Conservation (phyloP, 2,888 invertebrate species). For the Trissoscelio sp. region DNA sequence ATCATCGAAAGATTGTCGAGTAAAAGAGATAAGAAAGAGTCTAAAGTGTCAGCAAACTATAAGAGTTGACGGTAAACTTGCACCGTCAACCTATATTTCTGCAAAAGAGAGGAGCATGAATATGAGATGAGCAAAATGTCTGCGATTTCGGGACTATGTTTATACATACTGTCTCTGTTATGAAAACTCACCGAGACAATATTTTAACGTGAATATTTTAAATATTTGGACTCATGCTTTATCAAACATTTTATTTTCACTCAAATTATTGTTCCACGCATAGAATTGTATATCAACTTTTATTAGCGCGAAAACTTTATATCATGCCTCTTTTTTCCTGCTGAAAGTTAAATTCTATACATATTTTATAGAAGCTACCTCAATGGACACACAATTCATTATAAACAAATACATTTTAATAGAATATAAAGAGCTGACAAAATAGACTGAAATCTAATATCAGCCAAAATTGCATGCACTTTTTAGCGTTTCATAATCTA, state of each 20-base stretch:
- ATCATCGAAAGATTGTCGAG: not conserved
- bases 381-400: too few species aligned
- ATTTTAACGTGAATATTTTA: not conserved
- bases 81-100: slow-evolving; percentile 1
- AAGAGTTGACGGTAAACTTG: not conserved
- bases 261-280: too few species aligned
- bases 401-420: too few species aligned
- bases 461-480: not conserved
- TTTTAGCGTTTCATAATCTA: not conserved
- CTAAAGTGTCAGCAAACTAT: not conserved
- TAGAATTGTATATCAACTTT: too few species aligned
- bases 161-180: not conserved
- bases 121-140: slow-evolving; percentile 3
- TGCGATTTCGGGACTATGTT: not conserved
- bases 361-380: too few species aligned
- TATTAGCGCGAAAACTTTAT: too few species aligned
- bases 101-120: not conserved
- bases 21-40: not conserved
- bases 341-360: too few species aligned
- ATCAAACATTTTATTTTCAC: too few species aligned
- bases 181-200: not conserved
- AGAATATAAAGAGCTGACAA: too few species aligned
- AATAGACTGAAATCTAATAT: too few species aligned
- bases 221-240: not conserved
- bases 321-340: too few species aligned